Evolutionary conservation across 2,113 vertebrate species (phyloP).

Genomic region (Pica pica): DNA sequence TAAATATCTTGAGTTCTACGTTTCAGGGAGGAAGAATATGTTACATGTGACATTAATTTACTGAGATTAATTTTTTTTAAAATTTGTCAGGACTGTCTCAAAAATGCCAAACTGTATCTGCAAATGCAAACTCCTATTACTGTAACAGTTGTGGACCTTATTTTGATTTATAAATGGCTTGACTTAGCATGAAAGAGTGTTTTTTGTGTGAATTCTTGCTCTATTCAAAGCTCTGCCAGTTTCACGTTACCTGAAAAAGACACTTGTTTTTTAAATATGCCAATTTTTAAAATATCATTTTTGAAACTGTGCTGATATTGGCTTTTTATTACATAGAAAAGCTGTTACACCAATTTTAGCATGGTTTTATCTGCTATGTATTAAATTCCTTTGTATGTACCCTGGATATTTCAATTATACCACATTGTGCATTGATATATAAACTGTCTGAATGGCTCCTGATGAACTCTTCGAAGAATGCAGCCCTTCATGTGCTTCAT

Average conservation of each 20-base stretch:
- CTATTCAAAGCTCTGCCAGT: background rate
- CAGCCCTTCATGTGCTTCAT: background rate
- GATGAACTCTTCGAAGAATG: background rate
- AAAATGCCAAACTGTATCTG: background rate
- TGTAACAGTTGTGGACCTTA: background rate
- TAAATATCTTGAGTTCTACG: background rate
- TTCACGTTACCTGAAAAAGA: background rate
- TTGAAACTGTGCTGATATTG: background rate
- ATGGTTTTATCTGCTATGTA: background rate
- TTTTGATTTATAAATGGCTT: background rate
- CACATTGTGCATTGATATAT: background rate
- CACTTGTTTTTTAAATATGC: background rate
- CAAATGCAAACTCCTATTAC: background rate
- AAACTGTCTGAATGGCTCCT: background rate
- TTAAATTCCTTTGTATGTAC: background rate
- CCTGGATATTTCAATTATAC: background rate
- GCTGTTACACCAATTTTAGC: background rate
- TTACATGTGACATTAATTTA: background rate
- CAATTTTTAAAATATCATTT: background rate
- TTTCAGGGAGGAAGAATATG: background rate
- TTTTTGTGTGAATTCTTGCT: background rate
- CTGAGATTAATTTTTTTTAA: background rate
- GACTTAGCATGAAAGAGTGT: background rate
- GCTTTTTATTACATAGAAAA: background rate
- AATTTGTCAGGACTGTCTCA: background rate